Evolutionary conservation across 2,797 vertebrate species (phyloP).

Genomic region (Ceyx erithaca): DNA sequence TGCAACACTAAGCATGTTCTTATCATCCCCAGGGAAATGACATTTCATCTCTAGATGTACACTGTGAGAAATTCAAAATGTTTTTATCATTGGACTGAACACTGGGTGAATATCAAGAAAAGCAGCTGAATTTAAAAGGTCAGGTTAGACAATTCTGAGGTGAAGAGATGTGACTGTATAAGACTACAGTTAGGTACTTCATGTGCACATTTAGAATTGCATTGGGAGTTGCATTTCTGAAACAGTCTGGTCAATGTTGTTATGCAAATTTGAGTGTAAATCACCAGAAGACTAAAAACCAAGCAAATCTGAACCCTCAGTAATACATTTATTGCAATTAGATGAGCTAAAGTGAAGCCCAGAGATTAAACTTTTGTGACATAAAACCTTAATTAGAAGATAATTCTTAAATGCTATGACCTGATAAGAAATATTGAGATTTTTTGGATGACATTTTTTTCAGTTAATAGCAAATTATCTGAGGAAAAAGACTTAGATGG

Average conservation of each 20-base stretch:
- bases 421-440: not conserved
- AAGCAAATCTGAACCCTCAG: not conserved
- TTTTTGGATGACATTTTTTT: not conserved
- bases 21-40: slow-evolving; percentile 56
- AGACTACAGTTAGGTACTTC: slow-evolving; percentile 29
- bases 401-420: not conserved
- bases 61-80: slow-evolving; percentile 18
- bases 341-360: not conserved
- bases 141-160: slow-evolving; percentile 43
- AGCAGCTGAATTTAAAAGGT: slow-evolving; percentile 50
- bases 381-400: slow-evolving; percentile 4
- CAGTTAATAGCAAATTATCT: not conserved
- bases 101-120: slow-evolving; percentile 29
- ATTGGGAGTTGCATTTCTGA: slow-evolving; percentile 38
- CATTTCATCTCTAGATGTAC: slow-evolving; percentile 40
- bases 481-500: not conserved
- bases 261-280: slow-evolving; percentile 62
- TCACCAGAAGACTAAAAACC: slow-evolving; percentile 19
- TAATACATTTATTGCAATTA: not conserved
- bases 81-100: slow-evolving; percentile 45
- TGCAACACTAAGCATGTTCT: not conserved
- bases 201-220: slow-evolving; percentile 4
- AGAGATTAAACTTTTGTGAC: not conserved
- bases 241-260: slow-evolving; percentile 22
- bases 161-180: slow-evolving; percentile 60